A percentile compares a stretch with the other conserved stretches of the same genome.
Conservation (phyloP, 2,113 vertebrate genomes). For the Canis aureus region DNA sequence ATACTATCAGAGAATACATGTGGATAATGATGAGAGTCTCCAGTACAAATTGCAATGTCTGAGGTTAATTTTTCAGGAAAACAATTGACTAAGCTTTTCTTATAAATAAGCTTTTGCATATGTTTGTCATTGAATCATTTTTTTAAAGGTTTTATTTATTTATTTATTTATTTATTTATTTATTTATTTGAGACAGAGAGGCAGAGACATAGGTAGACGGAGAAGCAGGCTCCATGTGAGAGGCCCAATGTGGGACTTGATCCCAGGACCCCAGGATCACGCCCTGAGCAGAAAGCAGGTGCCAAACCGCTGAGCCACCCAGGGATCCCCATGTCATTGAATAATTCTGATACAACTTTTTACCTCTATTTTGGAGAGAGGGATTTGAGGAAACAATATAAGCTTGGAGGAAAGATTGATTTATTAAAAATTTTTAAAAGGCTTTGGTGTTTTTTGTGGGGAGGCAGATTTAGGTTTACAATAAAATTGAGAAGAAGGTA, state of each 20-base stretch:
- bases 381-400: neutral
- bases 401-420: conserved; percentile 22
- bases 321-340: neutral
- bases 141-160: too few species aligned
- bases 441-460: neutral
- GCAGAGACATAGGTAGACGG: too few species aligned
- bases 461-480: neutral
- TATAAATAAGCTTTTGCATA: neutral
- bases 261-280: too few species aligned
- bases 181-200: too few species aligned
- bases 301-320: too few species aligned
- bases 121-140: neutral
- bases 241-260: too few species aligned
- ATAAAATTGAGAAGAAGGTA: neutral
- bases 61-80: conserved; percentile 33
- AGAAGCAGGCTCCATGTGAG: too few species aligned
- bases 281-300: too few species aligned
- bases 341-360: conserved; percentile 39
- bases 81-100: neutral
- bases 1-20: neutral
- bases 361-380: conserved; percentile 38
- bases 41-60: neutral
- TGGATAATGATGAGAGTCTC: neutral
- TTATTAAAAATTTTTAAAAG: neutral
- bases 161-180: too few species aligned